Conservation (phyloP, 2,888 invertebrate species). For the Morpho achilles region DNA sequence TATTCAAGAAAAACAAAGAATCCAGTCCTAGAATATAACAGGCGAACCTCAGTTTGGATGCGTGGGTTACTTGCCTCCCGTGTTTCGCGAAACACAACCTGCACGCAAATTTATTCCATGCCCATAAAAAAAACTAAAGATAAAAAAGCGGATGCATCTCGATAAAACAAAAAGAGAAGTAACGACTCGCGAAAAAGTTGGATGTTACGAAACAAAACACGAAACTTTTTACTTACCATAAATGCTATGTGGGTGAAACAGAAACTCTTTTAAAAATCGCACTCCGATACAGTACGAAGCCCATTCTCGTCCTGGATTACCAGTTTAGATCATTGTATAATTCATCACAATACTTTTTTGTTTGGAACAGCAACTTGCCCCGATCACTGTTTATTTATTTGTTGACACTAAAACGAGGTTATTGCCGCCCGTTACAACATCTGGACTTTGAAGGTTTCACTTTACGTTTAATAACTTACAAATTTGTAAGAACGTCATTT, state of each 20-base stretch:
- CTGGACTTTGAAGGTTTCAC: slow-evolving; percentile 66
- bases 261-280: slow-evolving; percentile 51
- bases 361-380: slow-evolving; percentile 53
- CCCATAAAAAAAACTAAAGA: slow-evolving; percentile 16
- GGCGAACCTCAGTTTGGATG: slow-evolving; percentile 2
- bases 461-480: slow-evolving; percentile 33
- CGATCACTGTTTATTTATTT: slow-evolving; percentile 73
- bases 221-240: slow-evolving; percentile 75
- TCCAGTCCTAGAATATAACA: neutral
- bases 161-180: slow-evolving; percentile 19
- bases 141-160: slow-evolving; percentile 19
- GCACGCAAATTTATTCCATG: slow-evolving; percentile 9
- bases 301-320: slow-evolving; percentile 65
- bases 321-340: slow-evolving; percentile 69
- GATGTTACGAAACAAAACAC: slow-evolving; percentile 66
- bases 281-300: slow-evolving; percentile 52
- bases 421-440: slow-evolving; percentile 59
- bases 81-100: slow-evolving; percentile 22
- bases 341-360: slow-evolving; percentile 59
- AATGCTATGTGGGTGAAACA: slow-evolving; percentile 71
- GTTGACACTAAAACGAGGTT: slow-evolving; percentile 71
- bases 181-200: slow-evolving; percentile 39
- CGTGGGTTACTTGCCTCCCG: slow-evolving; percentile 21
- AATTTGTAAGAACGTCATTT: slow-evolving; percentile 29
- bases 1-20: neutral